Evolutionary conservation across 35 echinoderm and acorn worm genomes (phyloP).

Genomic region (Ophiothrix spiculata): DNA sequence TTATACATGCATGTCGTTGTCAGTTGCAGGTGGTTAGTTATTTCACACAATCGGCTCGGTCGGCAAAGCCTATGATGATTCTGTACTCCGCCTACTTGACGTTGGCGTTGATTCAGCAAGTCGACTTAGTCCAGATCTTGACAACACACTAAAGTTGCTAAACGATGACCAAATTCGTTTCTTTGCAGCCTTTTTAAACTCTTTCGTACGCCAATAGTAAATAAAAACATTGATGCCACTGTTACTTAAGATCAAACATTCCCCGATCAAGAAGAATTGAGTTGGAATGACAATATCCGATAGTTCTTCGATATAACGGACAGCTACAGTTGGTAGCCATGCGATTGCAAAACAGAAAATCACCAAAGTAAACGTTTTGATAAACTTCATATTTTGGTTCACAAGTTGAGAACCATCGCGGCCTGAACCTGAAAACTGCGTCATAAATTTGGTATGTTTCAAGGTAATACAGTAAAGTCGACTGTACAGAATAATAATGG

Average conservation of each 20-base stretch:
- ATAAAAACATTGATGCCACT: not conserved
- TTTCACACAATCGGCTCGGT: no score
- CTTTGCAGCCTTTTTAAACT: not conserved
- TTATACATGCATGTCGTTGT: no score
- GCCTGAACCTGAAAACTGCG: not conserved
- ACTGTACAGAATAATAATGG: not conserved
- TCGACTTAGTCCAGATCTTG: no score
- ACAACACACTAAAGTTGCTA: no score
- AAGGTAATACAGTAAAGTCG: not conserved
- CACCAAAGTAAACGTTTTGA: not conserved
- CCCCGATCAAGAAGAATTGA: not conserved
- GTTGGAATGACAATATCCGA: not conserved
- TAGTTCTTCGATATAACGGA: not conserved
- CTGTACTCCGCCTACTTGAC: no score
- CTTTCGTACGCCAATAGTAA: not conserved
- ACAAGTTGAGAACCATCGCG: not conserved
- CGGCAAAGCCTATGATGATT: no score
- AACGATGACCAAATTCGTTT: no score
- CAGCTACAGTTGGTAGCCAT: not conserved
- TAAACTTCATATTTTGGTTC: constrained; percentile 5
- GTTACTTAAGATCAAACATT: not conserved
- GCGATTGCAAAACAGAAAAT: not conserved
- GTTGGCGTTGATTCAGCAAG: no score
- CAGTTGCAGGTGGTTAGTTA: no score
- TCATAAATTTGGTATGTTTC: not conserved